phyloP scores from a whole-genome alignment of 2,888 invertebrate genomes.

The Philhelius pedissequus region DNA sequence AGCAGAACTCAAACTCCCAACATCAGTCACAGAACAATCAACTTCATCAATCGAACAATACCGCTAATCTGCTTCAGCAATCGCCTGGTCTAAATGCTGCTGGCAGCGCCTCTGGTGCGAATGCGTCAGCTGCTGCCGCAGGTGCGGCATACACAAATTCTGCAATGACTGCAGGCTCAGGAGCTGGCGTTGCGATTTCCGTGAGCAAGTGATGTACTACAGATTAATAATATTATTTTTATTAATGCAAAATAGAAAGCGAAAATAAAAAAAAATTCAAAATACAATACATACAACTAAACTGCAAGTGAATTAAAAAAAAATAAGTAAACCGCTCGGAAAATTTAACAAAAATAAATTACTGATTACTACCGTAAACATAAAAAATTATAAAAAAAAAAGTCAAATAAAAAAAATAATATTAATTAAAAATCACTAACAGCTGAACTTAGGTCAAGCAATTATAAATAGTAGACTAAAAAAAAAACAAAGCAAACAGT shows the following conservation, averaged over 20 bases:
- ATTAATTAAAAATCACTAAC: constrained; percentile 68
- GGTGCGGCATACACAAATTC: constrained; percentile 74
- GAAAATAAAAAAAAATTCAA: constrained; percentile 44
- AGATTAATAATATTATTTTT: constrained; percentile 69
- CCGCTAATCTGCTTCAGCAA: constrained; percentile 71
- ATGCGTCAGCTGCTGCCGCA: constrained; percentile 70
- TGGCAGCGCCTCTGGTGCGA: constrained; percentile 75
- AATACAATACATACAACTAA: constrained; percentile 51
- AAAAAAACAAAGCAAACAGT: constrained; percentile 66
- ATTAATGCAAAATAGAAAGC: constrained; percentile 63
- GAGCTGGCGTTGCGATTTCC: constrained; percentile 71
- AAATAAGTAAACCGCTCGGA: constrained; percentile 56
- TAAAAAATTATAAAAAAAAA: constrained; percentile 60
- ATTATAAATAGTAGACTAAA: constrained; percentile 66
- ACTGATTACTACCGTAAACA: constrained; percentile 62
- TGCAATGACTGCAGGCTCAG: constrained; percentile 71
- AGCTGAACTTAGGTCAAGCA: constrained; percentile 69
- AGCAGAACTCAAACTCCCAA: constrained; percentile 73
- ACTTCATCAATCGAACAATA: constrained; percentile 75
- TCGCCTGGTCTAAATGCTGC: constrained; percentile 67
- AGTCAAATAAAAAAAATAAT: constrained; percentile 66
- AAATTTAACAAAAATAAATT: constrained; percentile 59
- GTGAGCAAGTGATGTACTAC: constrained; percentile 73
- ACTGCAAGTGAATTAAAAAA: constrained; percentile 60
- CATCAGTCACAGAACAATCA: constrained; percentile 69